Evolutionary conservation across 1,140 invertebrate species (phyloP), one percentile per base, ranked within the genome.

Genomic region (Diachasma alloeum): DNA sequence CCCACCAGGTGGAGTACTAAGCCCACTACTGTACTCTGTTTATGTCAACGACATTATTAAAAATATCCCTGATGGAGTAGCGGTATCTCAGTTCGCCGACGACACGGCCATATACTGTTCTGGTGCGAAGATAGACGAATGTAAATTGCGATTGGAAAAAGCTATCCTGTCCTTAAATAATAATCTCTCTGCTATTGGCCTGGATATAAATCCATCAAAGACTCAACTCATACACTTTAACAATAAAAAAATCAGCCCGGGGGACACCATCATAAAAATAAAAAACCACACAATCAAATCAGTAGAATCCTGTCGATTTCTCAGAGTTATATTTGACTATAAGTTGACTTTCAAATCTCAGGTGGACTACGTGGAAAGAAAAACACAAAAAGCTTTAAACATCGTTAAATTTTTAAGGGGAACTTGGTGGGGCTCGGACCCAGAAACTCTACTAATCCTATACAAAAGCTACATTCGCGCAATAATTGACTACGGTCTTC

Each of bases 181-280:
- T n/a, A n/a, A n/a, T n/a, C n/a, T n/a, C n/a, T n/a, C n/a, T n/a
- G n/a, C n/a, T n/a, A n/a, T n/a, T n/a, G n/a, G n/a, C n/a, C 46
- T 48, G 13, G 46, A 48, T 3, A 4, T 48, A n/a, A 6, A 4
- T 48, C 46, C 46, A 1, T 46, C 75, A 42, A 83, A 83, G 74
- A 72, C 80, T 59, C 48, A 77, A n/a, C 37, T 83, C 22, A 15
- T 82, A 0, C 70, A 77, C 71, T 83, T 83, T 67, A 66, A 69
- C 19, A 79, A 15, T 6, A 39, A 39, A 59, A 48, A 48, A 13
- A 48, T 46, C n/a, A 44, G 42, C 48, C 13, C 19, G 31, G n/a
- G 44, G 6, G 3, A 48, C 15, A 48, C 74, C 13, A 13, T 53
- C 22, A 39, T 31, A 26, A 8, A 4, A 6, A 70, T 80, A 0